Evolutionary conservation across 2,888 invertebrate species (phyloP), one percentile per base, ranked within the genome.

Genomic region (Platycnemis pennipes): DNA sequence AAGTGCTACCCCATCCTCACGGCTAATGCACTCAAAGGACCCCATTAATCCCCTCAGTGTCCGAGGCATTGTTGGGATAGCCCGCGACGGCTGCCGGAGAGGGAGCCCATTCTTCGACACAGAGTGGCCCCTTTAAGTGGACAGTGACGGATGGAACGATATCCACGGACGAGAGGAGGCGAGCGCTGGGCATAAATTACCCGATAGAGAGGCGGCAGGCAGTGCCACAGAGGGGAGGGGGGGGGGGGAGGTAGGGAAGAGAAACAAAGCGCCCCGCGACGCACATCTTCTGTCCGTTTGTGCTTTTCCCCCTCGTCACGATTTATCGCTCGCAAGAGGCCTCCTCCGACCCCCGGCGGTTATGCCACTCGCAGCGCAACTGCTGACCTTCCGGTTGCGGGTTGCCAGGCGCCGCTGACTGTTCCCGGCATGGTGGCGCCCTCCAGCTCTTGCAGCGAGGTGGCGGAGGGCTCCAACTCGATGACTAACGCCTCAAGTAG

Each of bases 1-100:
- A 22, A 49, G 77, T n/a, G 11, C 5, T 44, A 44, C 42, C 56
- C 13, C 44, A 13, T 44, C 19, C 44, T 7, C 42, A 13, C 7
- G 26, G n/a, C 44, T n/a, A 26, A 87, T 16, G 88, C n/a, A n/a
- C 22, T 53, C 63, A 91, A 42, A 56, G 44, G 91, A 44, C 42
- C 11, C 13, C n/a, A 91, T 91, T 45, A 91, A 63, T 91, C 91
- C 91, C 3, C 63, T 22, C 63, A 11, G 44, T 8, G 87, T 45
- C 87, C 45, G 44, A 63, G 22, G 63, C 63, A 91, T 45, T 91
- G 91, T 91, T 91, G 44, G 63, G 91, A 69, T 63, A 63, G 91
- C 44, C 63, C 37, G 44, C 44, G 44, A 45, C 26, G 11, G 16
- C 63, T 26, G 22, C 11, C 87, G 44, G 87, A 87, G 87, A 13